Percentiles rank a stretch among this genome's conserved stretches.
These are phyloP conservation scores for Synergus gifuensis DNA, from an alignment of 2,888 invertebrate genomes.

Conservation along the genomic window DNA sequence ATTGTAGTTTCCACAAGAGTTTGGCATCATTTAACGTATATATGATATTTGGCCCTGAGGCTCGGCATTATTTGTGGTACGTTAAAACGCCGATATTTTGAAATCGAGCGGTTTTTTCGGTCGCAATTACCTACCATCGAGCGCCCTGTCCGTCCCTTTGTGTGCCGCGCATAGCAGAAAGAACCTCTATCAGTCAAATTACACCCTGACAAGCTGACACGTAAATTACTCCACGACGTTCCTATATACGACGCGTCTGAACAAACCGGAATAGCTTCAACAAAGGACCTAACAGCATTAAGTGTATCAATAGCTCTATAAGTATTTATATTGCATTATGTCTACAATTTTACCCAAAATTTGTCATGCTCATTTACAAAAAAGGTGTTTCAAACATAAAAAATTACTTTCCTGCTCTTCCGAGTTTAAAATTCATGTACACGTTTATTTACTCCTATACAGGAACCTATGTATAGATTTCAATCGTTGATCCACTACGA, in stretches of 20 bases:
- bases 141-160: slow-evolving; percentile 56
- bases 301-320: slow-evolving; percentile 40
- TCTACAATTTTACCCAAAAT: neutral
- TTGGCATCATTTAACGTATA: slow-evolving; percentile 45
- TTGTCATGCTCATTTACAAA: neutral
- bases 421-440: too few relatives aligned
- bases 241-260: slow-evolving; percentile 61
- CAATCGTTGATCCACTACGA: too few relatives aligned
- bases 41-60: slow-evolving; percentile 52
- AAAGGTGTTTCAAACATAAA: neutral
- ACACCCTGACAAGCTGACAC: slow-evolving; percentile 74
- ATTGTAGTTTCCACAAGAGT: slow-evolving; percentile 46
- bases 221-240: slow-evolving; percentile 71
- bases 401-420: too few relatives aligned
- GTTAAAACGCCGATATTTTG: slow-evolving; percentile 72
- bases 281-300: slow-evolving; percentile 48
- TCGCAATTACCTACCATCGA: slow-evolving; percentile 67
- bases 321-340: neutral
- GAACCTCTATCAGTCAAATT: slow-evolving; percentile 72
- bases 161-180: slow-evolving; percentile 53
- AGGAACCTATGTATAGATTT: too few relatives aligned
- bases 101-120: slow-evolving; percentile 71
- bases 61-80: slow-evolving; percentile 53
- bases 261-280: slow-evolving; percentile 51
- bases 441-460: too few relatives aligned